Conservation (phyloP, 2,888 invertebrate species). For the Panorpa germanica region DNA sequence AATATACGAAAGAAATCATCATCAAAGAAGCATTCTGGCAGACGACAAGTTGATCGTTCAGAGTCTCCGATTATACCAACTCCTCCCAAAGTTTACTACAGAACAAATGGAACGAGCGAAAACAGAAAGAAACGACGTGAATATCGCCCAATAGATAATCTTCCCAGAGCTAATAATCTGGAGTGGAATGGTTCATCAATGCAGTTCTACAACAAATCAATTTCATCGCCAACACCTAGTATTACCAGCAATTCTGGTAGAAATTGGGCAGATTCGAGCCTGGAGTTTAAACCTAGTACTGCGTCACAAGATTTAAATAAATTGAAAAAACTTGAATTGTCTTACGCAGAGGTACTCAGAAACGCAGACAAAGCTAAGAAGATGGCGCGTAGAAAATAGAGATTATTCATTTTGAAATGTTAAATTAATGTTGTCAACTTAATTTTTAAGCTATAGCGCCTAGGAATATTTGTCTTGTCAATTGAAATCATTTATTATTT, state of each 20-base stretch:
- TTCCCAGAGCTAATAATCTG: conserved; percentile 13
- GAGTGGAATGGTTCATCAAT: conserved; percentile 55
- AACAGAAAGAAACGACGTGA: conserved; percentile 36
- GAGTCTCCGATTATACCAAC: conserved; percentile 49
- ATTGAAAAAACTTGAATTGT: conserved; percentile 59
- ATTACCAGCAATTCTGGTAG: too few species aligned
- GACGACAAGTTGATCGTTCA: conserved; percentile 41
- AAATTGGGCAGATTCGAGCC: conserved; percentile 17
- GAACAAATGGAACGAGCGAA: conserved; percentile 27
- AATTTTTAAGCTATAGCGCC: too few species aligned
- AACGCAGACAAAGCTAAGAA: conserved; percentile 38
- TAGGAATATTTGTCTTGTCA: too few species aligned
- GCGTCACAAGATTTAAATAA: conserved; percentile 72
- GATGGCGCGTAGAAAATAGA: conserved; percentile 1
- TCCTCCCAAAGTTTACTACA: conserved; percentile 42
- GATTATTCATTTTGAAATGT: not conserved
- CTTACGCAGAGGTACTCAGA: conserved; percentile 68
- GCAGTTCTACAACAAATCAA: conserved; percentile 41
- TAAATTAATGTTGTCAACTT: not conserved
- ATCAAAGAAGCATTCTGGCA: conserved; percentile 45
- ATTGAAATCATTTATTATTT: too few species aligned
- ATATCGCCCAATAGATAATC: conserved; percentile 30
- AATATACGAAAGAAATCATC: conserved; percentile 51
- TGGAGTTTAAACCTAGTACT: conserved; percentile 41
- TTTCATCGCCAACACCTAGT: conserved; percentile 36